phyloP scores from a whole-genome alignment of 2,113 vertebrate species.

The Oryzias woworae region DNA sequence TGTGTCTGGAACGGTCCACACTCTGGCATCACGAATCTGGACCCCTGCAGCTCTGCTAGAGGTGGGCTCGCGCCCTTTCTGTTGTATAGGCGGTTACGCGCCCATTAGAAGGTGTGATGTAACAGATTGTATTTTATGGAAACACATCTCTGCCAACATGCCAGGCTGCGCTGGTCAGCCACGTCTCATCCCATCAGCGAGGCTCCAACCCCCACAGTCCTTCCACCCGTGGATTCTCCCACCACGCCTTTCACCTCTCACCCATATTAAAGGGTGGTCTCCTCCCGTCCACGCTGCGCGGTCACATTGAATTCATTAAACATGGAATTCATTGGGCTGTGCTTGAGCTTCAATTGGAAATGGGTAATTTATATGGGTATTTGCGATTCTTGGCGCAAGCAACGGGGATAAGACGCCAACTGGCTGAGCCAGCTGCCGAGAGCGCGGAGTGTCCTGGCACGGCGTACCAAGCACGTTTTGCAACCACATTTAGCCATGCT shows the following conservation, averaged over 20 bases:
- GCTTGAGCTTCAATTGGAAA: slow-evolving; percentile 67
- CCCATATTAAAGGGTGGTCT: not conserved
- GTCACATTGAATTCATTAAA: slow-evolving; percentile 61
- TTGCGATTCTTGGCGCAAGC: slow-evolving; percentile 69
- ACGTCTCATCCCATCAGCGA: slow-evolving; percentile 41
- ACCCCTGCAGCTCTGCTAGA: slow-evolving; percentile 13
- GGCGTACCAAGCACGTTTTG: slow-evolving; percentile 70
- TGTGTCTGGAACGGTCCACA: slow-evolving; percentile 1
- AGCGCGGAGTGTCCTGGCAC: slow-evolving; percentile 73
- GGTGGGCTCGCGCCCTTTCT: slow-evolving; percentile 31
- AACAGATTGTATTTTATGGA: slow-evolving; percentile 67
- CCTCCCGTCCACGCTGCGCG: slow-evolving; percentile 29
- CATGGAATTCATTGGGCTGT: slow-evolving; percentile 45
- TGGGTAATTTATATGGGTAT: slow-evolving; percentile 73
- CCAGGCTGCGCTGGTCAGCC: slow-evolving; percentile 46
- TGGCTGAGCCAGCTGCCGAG: slow-evolving; percentile 67
- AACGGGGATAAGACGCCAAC: slow-evolving; percentile 70
- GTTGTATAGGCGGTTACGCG: slow-evolving; percentile 43
- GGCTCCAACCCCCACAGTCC: no score
- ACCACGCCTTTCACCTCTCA: slow-evolving; percentile 9
- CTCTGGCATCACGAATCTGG: slow-evolving; percentile 22
- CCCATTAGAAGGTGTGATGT: slow-evolving; percentile 65
- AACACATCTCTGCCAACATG: slow-evolving; percentile 36
- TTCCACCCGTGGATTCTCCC: slow-evolving; percentile 18
- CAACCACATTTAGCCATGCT: slow-evolving; percentile 78